phyloP scores from a whole-genome alignment of 1,140 invertebrate species.

The Brachionus sp. region DNA sequence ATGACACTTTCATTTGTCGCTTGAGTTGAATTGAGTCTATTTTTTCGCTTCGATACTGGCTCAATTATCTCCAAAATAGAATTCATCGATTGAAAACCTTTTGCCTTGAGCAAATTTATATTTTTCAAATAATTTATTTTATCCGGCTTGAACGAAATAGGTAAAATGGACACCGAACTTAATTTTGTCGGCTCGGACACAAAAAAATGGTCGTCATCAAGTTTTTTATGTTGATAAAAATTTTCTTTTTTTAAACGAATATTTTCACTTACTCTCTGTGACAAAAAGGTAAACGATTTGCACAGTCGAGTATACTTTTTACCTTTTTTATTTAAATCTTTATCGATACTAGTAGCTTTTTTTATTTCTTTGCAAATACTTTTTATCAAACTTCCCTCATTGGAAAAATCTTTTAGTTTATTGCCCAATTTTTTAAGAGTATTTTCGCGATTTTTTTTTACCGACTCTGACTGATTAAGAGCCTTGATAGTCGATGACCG shows the following conservation, averaged over 20 bases:
- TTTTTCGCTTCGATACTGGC: not conserved
- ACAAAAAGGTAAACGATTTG: constrained; percentile 38
- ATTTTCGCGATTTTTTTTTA: not conserved
- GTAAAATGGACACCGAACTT: not conserved
- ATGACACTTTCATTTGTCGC: not conserved
- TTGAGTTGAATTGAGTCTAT: not conserved
- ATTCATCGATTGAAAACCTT: constrained; percentile 37
- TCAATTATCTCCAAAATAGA: constrained; percentile 35
- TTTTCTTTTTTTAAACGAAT: constrained; percentile 3
- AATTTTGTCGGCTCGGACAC: constrained; percentile 29
- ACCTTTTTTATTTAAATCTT: not conserved
- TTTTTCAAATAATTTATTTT: constrained; percentile 42
- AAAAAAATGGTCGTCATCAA: not conserved
- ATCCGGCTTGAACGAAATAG: not conserved
- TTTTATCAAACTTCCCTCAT: constrained; percentile 25
- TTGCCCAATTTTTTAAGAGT: constrained; percentile 17
- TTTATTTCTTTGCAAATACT: constrained; percentile 45
- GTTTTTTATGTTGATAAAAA: constrained; percentile 9
- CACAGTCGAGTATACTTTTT: constrained; percentile 33
- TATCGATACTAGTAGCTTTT: constrained; percentile 11
- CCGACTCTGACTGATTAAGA: not conserved
- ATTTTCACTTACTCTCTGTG: constrained; percentile 7
- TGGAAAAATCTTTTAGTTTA: constrained; percentile 33
- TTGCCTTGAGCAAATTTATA: constrained; percentile 11
- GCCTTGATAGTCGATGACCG: constrained; percentile 36